Percentiles rank a stretch among this genome's conserved stretches.
Conservation (phyloP, 1,140 invertebrate genomes). For the Hormaphis cornu region DNA sequence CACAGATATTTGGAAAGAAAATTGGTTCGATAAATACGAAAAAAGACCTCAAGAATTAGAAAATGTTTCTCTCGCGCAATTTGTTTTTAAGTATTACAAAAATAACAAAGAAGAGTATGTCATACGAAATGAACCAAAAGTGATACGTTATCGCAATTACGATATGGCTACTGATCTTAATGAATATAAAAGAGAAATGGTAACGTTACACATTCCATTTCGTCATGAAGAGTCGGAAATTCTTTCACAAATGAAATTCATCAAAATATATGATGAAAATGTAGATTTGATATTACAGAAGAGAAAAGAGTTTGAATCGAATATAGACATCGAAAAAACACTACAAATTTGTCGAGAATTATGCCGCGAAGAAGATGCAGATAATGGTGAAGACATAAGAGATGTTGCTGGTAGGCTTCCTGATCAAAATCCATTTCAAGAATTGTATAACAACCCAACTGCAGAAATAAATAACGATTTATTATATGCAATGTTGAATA, state of each 20-base stretch:
- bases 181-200: slow-evolving; percentile 41
- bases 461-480: neutral
- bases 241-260: slow-evolving; percentile 38
- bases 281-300: slow-evolving; percentile 36
- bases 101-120: slow-evolving; percentile 37
- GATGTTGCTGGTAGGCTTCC: neutral
- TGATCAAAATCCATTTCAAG: neutral
- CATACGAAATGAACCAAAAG: slow-evolving; percentile 34
- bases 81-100: slow-evolving; percentile 37
- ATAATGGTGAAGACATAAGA: slow-evolving; percentile 12
- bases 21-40: slow-evolving; percentile 39
- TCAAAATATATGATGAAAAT: slow-evolving; percentile 37
- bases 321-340: slow-evolving; percentile 28
- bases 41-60: slow-evolving; percentile 36
- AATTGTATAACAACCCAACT: neutral
- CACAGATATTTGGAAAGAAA: slow-evolving; percentile 39
- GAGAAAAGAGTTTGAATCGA: slow-evolving; percentile 38
- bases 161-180: slow-evolving; percentile 37
- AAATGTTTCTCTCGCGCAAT: slow-evolving; percentile 38
- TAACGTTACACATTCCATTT: slow-evolving; percentile 40
- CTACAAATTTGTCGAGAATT: slow-evolving; percentile 36
- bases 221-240: slow-evolving; percentile 39
- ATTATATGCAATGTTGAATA: neutral
- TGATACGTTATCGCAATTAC: slow-evolving; percentile 41
- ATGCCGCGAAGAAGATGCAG: slow-evolving; percentile 35